Conservation (phyloP, 2,888 invertebrate species). For the Lordiphosa fenestrarum region DNA sequence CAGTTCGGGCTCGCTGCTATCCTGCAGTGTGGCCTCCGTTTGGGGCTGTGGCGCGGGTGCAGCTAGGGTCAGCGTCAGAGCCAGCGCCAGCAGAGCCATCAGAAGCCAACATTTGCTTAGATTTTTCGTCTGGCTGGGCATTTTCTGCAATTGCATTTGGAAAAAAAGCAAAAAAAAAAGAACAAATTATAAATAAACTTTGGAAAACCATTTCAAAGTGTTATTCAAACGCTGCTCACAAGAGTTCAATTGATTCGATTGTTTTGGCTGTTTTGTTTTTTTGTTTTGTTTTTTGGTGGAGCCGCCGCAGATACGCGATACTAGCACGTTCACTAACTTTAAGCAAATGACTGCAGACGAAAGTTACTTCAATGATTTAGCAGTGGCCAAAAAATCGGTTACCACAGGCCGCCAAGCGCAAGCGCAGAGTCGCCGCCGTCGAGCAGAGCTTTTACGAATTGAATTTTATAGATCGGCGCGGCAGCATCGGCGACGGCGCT, state of each 20-base stretch:
- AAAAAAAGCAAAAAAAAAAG: conserved; percentile 12
- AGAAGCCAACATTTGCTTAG: conserved; percentile 55
- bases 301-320: conserved; percentile 74
- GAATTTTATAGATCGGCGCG: conserved; percentile 51
- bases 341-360: conserved; percentile 81
- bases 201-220: conserved; percentile 14
- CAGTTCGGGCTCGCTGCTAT: conserved; percentile 63
- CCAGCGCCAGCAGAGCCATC: conserved; percentile 52
- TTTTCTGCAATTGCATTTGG: conserved; percentile 33
- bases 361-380: conserved; percentile 78
- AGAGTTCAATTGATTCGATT: conserved; percentile 3
- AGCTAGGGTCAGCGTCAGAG: conserved; percentile 36
- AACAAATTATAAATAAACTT: conserved; percentile 15
- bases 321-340: conserved; percentile 80
- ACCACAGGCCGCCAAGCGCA: conserved; percentile 32
- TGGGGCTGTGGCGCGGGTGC: conserved; percentile 51
- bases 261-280: conserved; percentile 10
- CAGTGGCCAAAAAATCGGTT: conserved; percentile 77
- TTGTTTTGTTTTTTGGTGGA: conserved; percentile 30
- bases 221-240: not conserved
- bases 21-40: conserved; percentile 62
- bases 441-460: conserved; percentile 37
- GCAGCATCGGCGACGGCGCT: conserved; percentile 15
- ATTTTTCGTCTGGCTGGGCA: conserved; percentile 52
- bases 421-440: conserved; percentile 27